Conservation (phyloP, 2,113 vertebrate species). For the Grammomys dolichurus region DNA sequence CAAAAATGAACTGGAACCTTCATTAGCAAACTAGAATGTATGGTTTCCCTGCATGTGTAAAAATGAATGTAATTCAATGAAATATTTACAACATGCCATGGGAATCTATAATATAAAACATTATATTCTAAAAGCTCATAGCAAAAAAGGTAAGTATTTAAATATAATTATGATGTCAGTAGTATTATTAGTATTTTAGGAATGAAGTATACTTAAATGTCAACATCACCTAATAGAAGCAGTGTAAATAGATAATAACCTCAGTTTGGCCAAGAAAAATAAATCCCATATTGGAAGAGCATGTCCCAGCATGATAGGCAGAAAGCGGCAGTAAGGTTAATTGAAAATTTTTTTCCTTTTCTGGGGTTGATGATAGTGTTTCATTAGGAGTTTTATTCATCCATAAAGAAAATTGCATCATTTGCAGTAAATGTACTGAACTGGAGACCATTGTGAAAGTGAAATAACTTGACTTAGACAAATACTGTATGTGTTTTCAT, state of each 20-base stretch:
- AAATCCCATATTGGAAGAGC: slow-evolving; percentile 2
- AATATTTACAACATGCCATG: slow-evolving; percentile 1
- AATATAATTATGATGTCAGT: background rate
- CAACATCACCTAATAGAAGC: background rate
- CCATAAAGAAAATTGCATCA: background rate
- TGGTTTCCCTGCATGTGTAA: background rate
- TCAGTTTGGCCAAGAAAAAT: background rate
- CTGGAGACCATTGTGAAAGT: background rate
- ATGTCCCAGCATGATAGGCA: background rate
- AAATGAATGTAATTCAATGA: background rate
- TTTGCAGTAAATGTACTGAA: background rate
- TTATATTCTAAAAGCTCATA: background rate
- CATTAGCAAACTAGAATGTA: background rate
- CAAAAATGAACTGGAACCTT: background rate
- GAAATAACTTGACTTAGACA: background rate
- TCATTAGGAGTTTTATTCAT: background rate
- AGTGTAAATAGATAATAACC: background rate
- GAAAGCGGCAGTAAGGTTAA: background rate
- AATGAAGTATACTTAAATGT: background rate
- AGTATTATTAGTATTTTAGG: background rate
- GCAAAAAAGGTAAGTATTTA: background rate
- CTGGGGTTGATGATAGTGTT: background rate
- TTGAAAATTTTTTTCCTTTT: background rate
- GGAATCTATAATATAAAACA: background rate
- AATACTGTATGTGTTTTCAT: background rate